A percentile compares a stretch with the other conserved stretches of the same genome.
phyloP scores from a whole-genome alignment of 1,140 invertebrate species.

The Acyrthosiphon pisum region DNA sequence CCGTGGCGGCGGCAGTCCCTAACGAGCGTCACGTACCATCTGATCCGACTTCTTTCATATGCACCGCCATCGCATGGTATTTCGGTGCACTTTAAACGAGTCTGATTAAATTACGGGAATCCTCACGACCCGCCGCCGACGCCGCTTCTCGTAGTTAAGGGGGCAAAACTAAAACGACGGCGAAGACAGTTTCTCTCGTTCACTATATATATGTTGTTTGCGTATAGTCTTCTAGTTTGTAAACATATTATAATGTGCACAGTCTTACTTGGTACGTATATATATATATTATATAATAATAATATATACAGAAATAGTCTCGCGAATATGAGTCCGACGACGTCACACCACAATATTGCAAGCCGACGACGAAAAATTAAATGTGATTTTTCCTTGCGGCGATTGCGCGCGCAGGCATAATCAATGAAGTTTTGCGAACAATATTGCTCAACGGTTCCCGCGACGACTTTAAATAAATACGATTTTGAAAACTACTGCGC shows the following conservation, averaged over 20 bases:
- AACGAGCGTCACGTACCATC: slow-evolving; percentile 57
- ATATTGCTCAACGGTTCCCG: neutral
- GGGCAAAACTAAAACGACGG: slow-evolving; percentile 7
- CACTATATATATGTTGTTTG: neutral
- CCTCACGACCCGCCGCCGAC: slow-evolving; percentile 32
- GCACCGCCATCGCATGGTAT: slow-evolving; percentile 44
- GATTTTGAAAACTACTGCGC: neutral
- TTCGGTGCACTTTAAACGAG: slow-evolving; percentile 55
- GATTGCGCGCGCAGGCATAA: neutral
- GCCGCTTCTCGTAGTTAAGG: neutral
- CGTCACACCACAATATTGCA: neutral
- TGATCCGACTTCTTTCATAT: slow-evolving; percentile 52
- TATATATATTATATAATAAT: neutral
- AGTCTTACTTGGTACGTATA: neutral
- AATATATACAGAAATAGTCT: neutral
- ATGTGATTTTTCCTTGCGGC: neutral
- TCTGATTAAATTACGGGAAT: slow-evolving; percentile 54
- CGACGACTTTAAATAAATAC: neutral
- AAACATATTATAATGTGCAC: neutral
- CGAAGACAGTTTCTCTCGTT: slow-evolving; percentile 9
- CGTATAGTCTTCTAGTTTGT: neutral
- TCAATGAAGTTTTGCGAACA: neutral
- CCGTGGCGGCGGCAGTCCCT: slow-evolving; percentile 29
- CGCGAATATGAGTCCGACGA: neutral
- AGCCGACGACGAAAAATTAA: neutral